A percentile compares a stretch with the other conserved stretches of the same genome.
phyloP scores from a whole-genome alignment of 2,888 invertebrate species.

The Sycophila texana region DNA sequence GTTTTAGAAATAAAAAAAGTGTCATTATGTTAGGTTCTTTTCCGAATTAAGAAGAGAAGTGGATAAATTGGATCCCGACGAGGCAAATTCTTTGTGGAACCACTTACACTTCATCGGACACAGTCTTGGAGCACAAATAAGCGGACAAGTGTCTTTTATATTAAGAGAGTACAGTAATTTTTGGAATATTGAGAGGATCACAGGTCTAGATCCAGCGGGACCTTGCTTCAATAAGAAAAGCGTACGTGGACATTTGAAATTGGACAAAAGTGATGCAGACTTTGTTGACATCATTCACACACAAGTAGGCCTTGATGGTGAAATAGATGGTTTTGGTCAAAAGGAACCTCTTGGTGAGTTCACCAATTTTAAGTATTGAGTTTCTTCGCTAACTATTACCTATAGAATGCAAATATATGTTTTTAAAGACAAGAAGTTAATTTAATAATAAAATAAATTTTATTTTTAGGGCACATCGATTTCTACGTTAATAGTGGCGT shows the following conservation, averaged over 20 bases:
- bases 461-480: slow-evolving; percentile 76
- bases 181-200: slow-evolving; percentile 64
- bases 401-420: no score
- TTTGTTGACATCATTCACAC: slow-evolving; percentile 82
- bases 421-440: no score
- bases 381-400: no score
- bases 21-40: slow-evolving; percentile 34
- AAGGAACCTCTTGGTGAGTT: slow-evolving; percentile 77
- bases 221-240: slow-evolving; percentile 79
- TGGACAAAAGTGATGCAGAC: slow-evolving; percentile 79
- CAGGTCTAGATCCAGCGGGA: slow-evolving; percentile 81
- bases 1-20: neutral
- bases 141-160: slow-evolving; percentile 77
- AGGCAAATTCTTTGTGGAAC: slow-evolving; percentile 59
- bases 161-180: slow-evolving; percentile 69
- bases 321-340: slow-evolving; percentile 78
- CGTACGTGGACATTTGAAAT: slow-evolving; percentile 74
- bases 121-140: slow-evolving; percentile 81
- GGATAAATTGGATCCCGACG: neutral
- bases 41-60: slow-evolving; percentile 22
- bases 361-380: no score
- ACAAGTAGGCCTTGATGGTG: slow-evolving; percentile 77
- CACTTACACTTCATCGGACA: slow-evolving; percentile 79
- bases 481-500: slow-evolving; percentile 84
- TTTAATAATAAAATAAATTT: neutral